These are phyloP conservation scores for Calonectris borealis DNA, from an alignment of 2,113 vertebrate species.

Conservation along the genomic window DNA sequence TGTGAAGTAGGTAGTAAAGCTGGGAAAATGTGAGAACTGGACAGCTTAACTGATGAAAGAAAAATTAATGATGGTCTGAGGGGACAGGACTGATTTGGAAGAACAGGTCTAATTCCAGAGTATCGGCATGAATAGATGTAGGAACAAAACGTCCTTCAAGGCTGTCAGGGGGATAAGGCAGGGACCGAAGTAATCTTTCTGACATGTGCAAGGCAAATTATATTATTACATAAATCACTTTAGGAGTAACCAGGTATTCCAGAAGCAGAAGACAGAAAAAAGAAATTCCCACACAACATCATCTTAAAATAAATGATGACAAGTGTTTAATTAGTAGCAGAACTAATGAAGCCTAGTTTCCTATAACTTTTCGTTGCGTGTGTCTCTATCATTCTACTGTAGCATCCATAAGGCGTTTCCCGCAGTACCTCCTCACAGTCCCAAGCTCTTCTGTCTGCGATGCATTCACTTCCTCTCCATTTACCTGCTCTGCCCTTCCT, in stretches of 20 bases:
- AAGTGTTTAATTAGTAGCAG: background rate
- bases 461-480: background rate
- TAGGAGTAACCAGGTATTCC: background rate
- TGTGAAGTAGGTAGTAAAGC: background rate
- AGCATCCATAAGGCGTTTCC: background rate
- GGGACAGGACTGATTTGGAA: background rate
- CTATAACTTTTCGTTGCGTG: background rate
- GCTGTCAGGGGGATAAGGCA: background rate
- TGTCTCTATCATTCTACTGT: background rate
- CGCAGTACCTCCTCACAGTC: background rate
- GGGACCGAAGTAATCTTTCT: background rate
- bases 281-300: background rate
- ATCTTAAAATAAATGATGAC: background rate
- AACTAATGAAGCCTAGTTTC: background rate
- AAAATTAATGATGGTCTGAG: background rate
- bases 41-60: background rate
- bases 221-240: background rate
- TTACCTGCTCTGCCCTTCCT: background rate
- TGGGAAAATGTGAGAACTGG: background rate
- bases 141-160: background rate
- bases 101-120: background rate
- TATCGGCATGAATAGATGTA: background rate
- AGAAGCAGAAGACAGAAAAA: background rate
- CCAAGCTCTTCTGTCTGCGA: background rate
- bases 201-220: background rate